Base-by-base conservation (phyloP, 2,113 vertebrate genomes). In the Mustela lutreola region DNA sequence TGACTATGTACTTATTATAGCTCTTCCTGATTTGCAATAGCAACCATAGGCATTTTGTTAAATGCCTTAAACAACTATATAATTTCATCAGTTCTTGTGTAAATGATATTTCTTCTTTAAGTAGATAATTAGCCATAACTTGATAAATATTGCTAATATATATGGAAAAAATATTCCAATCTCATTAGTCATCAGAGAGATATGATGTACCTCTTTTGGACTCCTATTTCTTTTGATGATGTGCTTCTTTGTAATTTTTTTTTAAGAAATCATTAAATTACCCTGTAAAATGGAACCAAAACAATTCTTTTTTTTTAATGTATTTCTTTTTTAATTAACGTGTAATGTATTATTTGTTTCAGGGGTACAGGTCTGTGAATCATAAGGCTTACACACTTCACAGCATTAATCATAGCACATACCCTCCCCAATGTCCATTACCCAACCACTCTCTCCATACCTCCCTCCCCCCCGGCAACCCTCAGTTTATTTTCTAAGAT, bases 11-110 rank as follows among this genome's bases (percentile, higher is more conserved):
- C 63, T 95, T 71, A 87, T 45, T 94, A 84, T 19, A 80, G 50
- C 16, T 97, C 89, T 39, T 70, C 79, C 90, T 95, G 24, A 75
- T 79, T 95, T 94, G 81, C 98, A 98, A 81, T 76, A 89, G 60
- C 48, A 97, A 81, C 33, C 86, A 0, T 71, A 67, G 56, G 73
- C 28, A 56, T 91, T 95, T 96, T 95, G 53, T 91, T 94, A 87
- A 91, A 84, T 93, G 26, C 16, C 42, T 79, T 91, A n/a, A 96
- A 90, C 65, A 33, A 31, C 87, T 84, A 86, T 85, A 82, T 92
- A 95, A 58, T 88, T 97, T 60, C 36, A 88, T 31, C 48, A 89
- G 28, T 94, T 45, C 7, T 97, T 86, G 92, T 95, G 39, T 78
- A 88, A 45, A 24, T 82, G 18, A 12, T 58, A 71, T 90, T 94